These are phyloP conservation scores for Scalopus aquaticus DNA, from an alignment of 2,113 vertebrate genomes.

Conservation along the genomic window DNA sequence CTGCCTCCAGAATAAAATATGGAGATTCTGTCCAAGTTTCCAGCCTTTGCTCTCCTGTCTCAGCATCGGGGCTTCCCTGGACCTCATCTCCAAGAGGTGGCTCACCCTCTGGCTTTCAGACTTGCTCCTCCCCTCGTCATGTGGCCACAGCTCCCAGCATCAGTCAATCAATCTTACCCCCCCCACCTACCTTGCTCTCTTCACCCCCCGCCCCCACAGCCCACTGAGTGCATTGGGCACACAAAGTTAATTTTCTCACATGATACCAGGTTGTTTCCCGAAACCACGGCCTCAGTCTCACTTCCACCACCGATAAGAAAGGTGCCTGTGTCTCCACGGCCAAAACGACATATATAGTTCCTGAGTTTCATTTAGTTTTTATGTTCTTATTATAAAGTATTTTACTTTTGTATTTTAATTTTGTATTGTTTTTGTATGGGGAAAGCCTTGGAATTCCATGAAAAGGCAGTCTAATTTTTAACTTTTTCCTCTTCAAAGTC, in stretches of 20 bases:
- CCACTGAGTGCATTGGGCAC: no score
- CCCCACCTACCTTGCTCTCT: no score
- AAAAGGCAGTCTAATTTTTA: constrained; percentile 13
- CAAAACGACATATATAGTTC: background rate
- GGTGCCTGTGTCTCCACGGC: background rate
- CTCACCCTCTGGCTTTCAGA: background rate
- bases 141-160: background rate
- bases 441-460: background rate
- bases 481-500: constrained; percentile 23
- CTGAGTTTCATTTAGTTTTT: background rate
- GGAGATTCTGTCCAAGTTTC: background rate
- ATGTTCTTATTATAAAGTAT: background rate
- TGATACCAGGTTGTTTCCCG: background rate
- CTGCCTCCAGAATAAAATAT: background rate
- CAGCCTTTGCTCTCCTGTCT: background rate
- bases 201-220: no score
- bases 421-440: background rate
- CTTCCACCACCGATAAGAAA: background rate
- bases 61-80: no score
- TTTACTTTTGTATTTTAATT: background rate
- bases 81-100: background rate
- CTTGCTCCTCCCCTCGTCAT: background rate
- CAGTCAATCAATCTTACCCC: no score
- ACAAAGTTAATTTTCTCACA: no score
- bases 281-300: background rate